phyloP scores from a whole-genome alignment of 2,888 invertebrate species.

The Meandrusa payeni region DNA sequence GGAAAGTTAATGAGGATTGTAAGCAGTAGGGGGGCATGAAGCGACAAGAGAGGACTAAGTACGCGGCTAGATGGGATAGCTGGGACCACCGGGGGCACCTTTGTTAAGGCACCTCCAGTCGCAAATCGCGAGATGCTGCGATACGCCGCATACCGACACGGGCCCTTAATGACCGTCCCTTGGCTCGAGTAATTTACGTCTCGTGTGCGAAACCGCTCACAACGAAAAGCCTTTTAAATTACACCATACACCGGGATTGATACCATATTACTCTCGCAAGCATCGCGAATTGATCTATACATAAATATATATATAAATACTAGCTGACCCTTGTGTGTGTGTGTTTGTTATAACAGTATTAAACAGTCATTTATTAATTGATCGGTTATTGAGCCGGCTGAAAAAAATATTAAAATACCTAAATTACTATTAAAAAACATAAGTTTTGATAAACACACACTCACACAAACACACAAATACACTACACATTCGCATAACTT shows the following conservation, averaged over 20 bases:
- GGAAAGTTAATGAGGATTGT: constrained; percentile 20
- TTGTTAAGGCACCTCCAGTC: constrained; percentile 66
- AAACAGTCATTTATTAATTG: no score
- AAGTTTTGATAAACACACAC: no score
- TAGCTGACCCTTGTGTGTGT: no score
- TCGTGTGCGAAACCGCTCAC: constrained; percentile 76
- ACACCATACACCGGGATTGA: constrained; percentile 70
- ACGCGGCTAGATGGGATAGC: no score
- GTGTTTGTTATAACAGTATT: no score
- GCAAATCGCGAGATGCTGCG: constrained; percentile 74
- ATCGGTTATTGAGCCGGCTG: no score
- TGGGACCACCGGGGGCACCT: constrained; percentile 71
- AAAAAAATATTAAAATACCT: no score
- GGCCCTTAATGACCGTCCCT: constrained; percentile 70
- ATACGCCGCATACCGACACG: constrained; percentile 71
- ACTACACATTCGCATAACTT: no score
- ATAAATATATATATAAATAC: neutral
- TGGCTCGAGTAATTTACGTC: constrained; percentile 73
- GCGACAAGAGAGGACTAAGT: constrained; percentile 55
- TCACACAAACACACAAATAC: no score
- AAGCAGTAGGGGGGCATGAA: constrained; percentile 35
- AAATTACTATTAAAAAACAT: no score
- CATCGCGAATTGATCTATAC: constrained; percentile 45
- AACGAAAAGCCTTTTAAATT: constrained; percentile 77
- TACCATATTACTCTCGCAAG: constrained; percentile 68